These are phyloP conservation scores for Sebastes matsubarae DNA, from an alignment of 2,797 vertebrate species.

Conservation along the genomic window DNA sequence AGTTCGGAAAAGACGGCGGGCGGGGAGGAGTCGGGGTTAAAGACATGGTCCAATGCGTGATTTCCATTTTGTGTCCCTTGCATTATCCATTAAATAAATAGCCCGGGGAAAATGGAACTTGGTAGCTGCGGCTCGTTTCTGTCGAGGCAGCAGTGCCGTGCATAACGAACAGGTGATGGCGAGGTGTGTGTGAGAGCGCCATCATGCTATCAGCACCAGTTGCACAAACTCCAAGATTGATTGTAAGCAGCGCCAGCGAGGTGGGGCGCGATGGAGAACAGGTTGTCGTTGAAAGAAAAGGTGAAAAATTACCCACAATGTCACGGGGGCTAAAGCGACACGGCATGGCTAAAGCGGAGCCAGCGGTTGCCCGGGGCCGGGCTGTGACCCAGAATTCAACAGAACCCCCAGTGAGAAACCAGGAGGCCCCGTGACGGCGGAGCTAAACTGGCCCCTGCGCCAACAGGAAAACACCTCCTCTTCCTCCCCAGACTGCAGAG, in stretches of 20 bases:
- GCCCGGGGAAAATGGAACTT: slow-evolving; percentile 67
- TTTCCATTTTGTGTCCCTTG: slow-evolving; percentile 75
- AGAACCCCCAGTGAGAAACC: slow-evolving; percentile 55
- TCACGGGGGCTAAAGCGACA: slow-evolving; percentile 37
- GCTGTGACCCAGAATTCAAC: slow-evolving; percentile 69
- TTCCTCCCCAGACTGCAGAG: slow-evolving; percentile 40
- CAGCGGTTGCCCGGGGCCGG: slow-evolving; percentile 59
- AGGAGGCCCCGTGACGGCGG: slow-evolving; percentile 47
- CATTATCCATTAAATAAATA: slow-evolving; percentile 83
- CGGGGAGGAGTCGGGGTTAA: slow-evolving; percentile 60
- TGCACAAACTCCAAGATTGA: slow-evolving; percentile 30
- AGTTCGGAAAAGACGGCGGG: slow-evolving; percentile 19
- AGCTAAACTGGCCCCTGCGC: slow-evolving; percentile 47
- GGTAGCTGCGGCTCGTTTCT: slow-evolving; percentile 36
- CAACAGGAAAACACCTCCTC: slow-evolving; percentile 59
- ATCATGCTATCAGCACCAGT: slow-evolving; percentile 46
- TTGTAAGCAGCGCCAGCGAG: slow-evolving; percentile 22
- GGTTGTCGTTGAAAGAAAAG: slow-evolving; percentile 58
- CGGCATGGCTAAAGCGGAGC: slow-evolving; percentile 46
- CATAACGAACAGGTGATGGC: slow-evolving; percentile 65
- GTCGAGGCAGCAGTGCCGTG: slow-evolving; percentile 50
- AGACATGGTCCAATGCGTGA: slow-evolving; percentile 70
- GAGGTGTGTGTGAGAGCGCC: slow-evolving; percentile 14
- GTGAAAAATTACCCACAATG: slow-evolving; percentile 58
- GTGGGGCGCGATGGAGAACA: slow-evolving; percentile 46